These are phyloP conservation scores for Clarias macrocephalus DNA, from an alignment of 2,113 vertebrate species.

Conservation along the genomic window DNA sequence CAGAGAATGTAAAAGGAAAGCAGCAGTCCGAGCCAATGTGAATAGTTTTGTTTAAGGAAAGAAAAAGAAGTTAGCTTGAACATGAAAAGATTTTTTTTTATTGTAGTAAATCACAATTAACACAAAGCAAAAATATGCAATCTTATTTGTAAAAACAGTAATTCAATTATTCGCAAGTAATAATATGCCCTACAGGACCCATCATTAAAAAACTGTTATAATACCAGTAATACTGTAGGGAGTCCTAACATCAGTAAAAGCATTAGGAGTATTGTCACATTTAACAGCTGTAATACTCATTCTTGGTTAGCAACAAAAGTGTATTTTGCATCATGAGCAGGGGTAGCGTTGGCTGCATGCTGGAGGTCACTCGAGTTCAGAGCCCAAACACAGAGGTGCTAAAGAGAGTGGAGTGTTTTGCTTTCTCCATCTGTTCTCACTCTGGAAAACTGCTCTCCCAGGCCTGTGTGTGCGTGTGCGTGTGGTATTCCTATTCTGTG, in stretches of 20 bases:
- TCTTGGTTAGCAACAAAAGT: not conserved
- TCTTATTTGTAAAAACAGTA: not conserved
- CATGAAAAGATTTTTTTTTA: not conserved
- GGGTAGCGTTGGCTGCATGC: not conserved
- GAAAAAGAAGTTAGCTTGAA: not conserved
- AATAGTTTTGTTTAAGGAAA: not conserved
- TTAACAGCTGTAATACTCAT: not conserved
- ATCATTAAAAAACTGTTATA: not conserved
- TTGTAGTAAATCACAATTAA: not conserved
- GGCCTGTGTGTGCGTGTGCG: not conserved
- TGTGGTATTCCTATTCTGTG: conserved; percentile 36
- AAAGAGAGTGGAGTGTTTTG: conserved; percentile 25
- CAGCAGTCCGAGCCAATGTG: not conserved
- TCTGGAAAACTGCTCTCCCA: conserved; percentile 36
- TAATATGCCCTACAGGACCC: not conserved
- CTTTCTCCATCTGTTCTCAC: conserved; percentile 45
- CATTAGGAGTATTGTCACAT: not conserved
- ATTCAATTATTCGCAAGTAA: not conserved
- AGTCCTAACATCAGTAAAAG: not conserved
- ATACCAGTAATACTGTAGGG: not conserved
- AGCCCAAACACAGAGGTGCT: conserved; percentile 45
- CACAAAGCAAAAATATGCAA: not conserved
- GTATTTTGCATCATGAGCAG: conserved; percentile 9
- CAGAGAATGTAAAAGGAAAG: not conserved
- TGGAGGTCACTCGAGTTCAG: conserved; percentile 39